Percentiles rank a stretch among this genome's conserved stretches.
phyloP scores from a whole-genome alignment of 2,888 invertebrate genomes.

The Lasioglossum vierecki region DNA sequence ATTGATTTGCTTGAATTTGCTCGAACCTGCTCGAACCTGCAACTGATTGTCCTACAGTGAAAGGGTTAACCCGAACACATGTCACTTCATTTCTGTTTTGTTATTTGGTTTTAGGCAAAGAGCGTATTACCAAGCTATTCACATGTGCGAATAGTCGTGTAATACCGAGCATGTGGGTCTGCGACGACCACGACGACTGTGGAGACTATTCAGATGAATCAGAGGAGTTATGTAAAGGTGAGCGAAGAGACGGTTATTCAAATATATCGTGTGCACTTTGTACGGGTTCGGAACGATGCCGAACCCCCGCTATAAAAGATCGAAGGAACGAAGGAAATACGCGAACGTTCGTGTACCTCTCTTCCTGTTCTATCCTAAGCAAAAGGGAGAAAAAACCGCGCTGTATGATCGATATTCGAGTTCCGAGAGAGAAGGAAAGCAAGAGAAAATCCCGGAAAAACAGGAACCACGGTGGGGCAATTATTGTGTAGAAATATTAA shows the following conservation, averaged over 20 bases:
- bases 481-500: background rate
- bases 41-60: background rate
- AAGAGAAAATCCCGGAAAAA: background rate
- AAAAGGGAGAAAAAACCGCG: background rate
- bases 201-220: constrained; percentile 93
- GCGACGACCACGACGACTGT: constrained; percentile 92
- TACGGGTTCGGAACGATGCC: background rate
- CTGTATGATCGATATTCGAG: background rate
- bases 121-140: constrained; percentile 90
- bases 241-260: constrained; percentile 39
- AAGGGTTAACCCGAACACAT: background rate
- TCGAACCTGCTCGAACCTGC: background rate
- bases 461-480: background rate
- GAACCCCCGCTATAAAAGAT: background rate
- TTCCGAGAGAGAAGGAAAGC: background rate
- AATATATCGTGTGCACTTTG: constrained; percentile 12
- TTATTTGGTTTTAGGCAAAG: constrained; percentile 79
- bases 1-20: background rate
- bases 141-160: constrained; percentile 90
- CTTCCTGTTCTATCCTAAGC: background rate
- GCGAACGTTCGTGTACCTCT: background rate
- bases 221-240: constrained; percentile 89
- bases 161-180: constrained; percentile 91
- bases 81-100: constrained; percentile 30
- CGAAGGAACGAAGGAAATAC: constrained; percentile 15